These are phyloP conservation scores for Hypselothyrea guttata DNA, from an alignment of 2,888 invertebrate species.

Conservation along the genomic window DNA sequence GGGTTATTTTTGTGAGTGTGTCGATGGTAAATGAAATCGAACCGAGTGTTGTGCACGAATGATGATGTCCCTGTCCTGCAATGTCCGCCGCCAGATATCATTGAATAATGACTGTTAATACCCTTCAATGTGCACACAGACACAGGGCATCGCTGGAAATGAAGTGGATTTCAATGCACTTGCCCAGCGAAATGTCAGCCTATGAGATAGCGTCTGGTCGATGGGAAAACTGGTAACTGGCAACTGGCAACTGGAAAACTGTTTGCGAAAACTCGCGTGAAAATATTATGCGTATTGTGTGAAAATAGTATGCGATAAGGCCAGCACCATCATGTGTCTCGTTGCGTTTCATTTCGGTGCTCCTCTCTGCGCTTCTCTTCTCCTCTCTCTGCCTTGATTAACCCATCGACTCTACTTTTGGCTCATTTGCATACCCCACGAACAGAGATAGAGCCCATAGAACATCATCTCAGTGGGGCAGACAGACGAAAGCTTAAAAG, in stretches of 20 bases:
- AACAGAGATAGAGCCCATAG: not conserved
- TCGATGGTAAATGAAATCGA: conserved; percentile 57
- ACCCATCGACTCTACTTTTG: conserved; percentile 30
- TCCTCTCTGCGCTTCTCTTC: too few species aligned
- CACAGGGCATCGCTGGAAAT: conserved; percentile 39
- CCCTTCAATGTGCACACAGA: conserved; percentile 76
- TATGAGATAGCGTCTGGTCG: conserved; percentile 45
- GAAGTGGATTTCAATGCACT: conserved; percentile 78
- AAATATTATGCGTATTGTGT: conserved; percentile 76
- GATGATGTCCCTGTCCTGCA: conserved; percentile 75
- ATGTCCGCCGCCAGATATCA: conserved; percentile 79
- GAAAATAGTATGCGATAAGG: conserved; percentile 72
- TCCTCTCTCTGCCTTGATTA: conserved; percentile 39
- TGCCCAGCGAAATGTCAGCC: conserved; percentile 35
- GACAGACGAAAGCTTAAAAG: not conserved
- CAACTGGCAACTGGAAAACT: too few species aligned
- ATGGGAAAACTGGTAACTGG: conserved; percentile 11
- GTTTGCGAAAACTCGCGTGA: conserved; percentile 35
- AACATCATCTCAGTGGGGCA: not conserved
- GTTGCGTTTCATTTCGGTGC: too few species aligned
- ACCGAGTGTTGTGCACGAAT: conserved; percentile 65
- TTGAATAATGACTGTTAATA: conserved; percentile 82
- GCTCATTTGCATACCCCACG: conserved; percentile 2
- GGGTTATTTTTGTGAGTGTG: not conserved
- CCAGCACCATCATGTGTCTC: not conserved